A percentile compares a stretch with the other conserved stretches of the same genome.
Evolutionary conservation across 2,797 vertebrate genomes (phyloP).

Genomic region (Nasua narica): DNA sequence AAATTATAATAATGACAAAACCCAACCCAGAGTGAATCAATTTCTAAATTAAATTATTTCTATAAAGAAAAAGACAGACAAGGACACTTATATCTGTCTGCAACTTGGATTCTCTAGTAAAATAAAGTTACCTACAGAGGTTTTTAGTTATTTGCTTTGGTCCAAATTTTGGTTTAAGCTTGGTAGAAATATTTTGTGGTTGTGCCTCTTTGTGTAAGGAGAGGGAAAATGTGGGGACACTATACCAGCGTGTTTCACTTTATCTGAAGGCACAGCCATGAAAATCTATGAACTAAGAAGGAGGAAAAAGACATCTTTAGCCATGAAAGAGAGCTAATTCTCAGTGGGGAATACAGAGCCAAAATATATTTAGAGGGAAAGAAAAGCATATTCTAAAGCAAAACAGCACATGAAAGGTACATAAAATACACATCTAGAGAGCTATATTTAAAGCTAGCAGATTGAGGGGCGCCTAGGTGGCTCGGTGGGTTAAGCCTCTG

Average conservation of each 20-base stretch:
- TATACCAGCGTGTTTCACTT: not conserved
- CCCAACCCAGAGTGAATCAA: not conserved
- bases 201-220: not conserved
- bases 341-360: not conserved
- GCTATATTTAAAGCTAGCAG: not conserved
- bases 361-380: slow-evolving; percentile 42
- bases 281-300: slow-evolving; percentile 27
- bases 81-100: not conserved
- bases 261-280: slow-evolving; percentile 15
- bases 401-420: slow-evolving; percentile 16
- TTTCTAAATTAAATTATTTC: slow-evolving; percentile 47
- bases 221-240: not conserved
- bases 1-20: slow-evolving; percentile 28
- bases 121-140: not conserved
- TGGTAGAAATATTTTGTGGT: not conserved
- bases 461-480: not conserved
- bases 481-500: too few relatives aligned
- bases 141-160: slow-evolving; percentile 19
- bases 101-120: not conserved
- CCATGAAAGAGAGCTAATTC: not conserved
- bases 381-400: slow-evolving; percentile 19
- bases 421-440: not conserved
- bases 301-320: slow-evolving; percentile 37
- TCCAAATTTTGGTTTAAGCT: slow-evolving; percentile 51
- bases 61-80: not conserved